These are phyloP conservation scores for Glossophaga mutica DNA, from an alignment of 2,797 vertebrate genomes.

Conservation along the genomic window DNA sequence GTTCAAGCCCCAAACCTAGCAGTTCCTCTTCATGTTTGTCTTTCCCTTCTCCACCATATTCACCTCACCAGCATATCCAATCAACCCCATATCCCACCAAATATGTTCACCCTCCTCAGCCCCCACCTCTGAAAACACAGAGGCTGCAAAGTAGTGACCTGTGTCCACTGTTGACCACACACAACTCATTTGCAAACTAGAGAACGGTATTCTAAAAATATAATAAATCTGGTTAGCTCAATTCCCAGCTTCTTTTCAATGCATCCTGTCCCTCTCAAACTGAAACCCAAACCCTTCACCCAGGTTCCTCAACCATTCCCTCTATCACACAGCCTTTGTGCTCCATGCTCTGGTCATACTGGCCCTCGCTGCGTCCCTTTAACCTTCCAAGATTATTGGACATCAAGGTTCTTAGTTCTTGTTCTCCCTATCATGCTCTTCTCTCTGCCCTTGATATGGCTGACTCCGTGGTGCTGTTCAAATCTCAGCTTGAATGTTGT, in stretches of 20 bases:
- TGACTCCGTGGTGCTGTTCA: not conserved
- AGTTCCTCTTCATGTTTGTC: not conserved
- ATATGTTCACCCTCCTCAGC: not conserved
- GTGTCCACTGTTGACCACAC: not conserved
- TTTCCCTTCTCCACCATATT: not conserved
- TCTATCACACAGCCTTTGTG: not conserved
- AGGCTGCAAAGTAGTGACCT: not conserved
- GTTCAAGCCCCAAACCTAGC: not conserved
- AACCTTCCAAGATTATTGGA: not conserved
- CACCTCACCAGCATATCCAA: not conserved
- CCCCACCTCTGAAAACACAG: not conserved
- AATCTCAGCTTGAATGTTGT: not conserved
- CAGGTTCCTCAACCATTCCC: not conserved
- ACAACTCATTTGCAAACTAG: not conserved
- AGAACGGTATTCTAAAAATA: not conserved
- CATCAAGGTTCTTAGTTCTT: not conserved
- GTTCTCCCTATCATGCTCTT: not conserved
- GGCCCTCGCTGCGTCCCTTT: not conserved
- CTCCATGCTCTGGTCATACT: no score
- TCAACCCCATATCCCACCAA: not conserved
- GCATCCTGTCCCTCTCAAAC: not conserved
- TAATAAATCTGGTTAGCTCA: not conserved
- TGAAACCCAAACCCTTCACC: not conserved
- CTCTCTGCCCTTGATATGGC: not conserved
- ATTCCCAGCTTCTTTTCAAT: not conserved